Evolutionary conservation across 1,140 invertebrate species (phyloP).

Genomic region (Cheumatopsyche charites): DNA sequence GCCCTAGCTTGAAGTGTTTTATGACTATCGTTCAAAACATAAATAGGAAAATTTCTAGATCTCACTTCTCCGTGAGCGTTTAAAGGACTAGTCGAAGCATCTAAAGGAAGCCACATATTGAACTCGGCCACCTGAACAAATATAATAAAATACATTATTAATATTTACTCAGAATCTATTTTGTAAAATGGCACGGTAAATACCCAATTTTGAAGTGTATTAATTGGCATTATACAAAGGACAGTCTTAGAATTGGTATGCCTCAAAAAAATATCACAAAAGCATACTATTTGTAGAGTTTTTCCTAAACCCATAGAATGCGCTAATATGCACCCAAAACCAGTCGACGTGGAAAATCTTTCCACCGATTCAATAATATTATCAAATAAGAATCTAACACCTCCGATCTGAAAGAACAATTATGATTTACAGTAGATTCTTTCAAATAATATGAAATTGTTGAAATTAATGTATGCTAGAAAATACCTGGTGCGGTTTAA

Average conservation of each 20-base stretch:
- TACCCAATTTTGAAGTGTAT: slow-evolving; percentile 97
- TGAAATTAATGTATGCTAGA: slow-evolving; percentile 1
- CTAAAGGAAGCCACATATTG: slow-evolving; percentile 86
- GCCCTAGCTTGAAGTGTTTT: slow-evolving; percentile 88
- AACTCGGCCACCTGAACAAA: slow-evolving; percentile 92
- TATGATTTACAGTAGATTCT: neutral
- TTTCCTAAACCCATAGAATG: slow-evolving; percentile 99
- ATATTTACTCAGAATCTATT: neutral
- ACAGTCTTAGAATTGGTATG: slow-evolving; percentile 89
- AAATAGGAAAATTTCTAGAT: slow-evolving; percentile 83
- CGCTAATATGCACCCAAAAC: slow-evolving; percentile 97
- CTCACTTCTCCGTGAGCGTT: slow-evolving; percentile 68
- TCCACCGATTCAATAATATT: slow-evolving; percentile 94
- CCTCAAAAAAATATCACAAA: slow-evolving; percentile 94
- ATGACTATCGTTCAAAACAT: slow-evolving; percentile 91
- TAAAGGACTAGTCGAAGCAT: slow-evolving; percentile 60
- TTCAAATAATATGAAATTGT: slow-evolving; percentile 34
- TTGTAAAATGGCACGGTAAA: neutral
- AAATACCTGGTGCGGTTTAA: slow-evolving; percentile 89
- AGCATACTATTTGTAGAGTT: slow-evolving; percentile 95
- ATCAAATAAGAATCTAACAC: slow-evolving; percentile 94
- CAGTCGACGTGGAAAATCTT: slow-evolving; percentile 85
- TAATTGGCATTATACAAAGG: slow-evolving; percentile 97
- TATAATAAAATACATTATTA: slow-evolving; percentile 18
- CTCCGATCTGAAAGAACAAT: slow-evolving; percentile 80